Percentiles rank a stretch among this genome's conserved stretches.
phyloP scores from a whole-genome alignment of 2,888 invertebrate genomes.

The Liopterus haemorrhoidalis region DNA sequence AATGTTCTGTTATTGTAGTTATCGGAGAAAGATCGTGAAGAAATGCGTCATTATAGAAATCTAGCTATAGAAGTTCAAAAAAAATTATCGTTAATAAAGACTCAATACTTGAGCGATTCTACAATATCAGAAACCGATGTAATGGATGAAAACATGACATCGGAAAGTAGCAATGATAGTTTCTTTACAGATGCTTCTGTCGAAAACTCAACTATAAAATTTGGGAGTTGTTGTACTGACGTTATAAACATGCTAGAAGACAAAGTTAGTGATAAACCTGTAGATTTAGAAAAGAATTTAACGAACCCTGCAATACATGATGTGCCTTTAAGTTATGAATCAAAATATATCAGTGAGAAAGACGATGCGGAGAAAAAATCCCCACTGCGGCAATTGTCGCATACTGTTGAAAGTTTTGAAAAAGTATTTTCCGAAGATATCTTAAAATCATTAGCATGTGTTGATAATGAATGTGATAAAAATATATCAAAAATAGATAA shows the following conservation, averaged over 20 bases:
- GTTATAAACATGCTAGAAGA: constrained; percentile 16
- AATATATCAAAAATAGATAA: neutral
- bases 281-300: no score
- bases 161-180: constrained; percentile 1
- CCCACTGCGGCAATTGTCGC: neutral
- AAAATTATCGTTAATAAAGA: constrained; percentile 48
- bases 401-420: neutral
- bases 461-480: neutral
- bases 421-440: constrained; percentile 3
- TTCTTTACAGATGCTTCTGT: constrained; percentile 6
- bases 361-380: neutral
- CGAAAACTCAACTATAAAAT: constrained; percentile 10
- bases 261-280: constrained; percentile 8
- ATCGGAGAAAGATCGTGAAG: constrained; percentile 56
- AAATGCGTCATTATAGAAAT: constrained; percentile 62
- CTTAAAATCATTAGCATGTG: neutral
- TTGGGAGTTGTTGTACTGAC: constrained; percentile 9
- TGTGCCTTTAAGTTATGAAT: constrained; percentile 23
- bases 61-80: constrained; percentile 62
- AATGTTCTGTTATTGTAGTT: constrained; percentile 49
- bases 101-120: constrained; percentile 4
- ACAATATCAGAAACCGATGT: neutral
- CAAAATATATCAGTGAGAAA: neutral
- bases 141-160: neutral
- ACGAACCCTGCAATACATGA: constrained; percentile 21